phyloP scores from a whole-genome alignment of 2,888 invertebrate species.

The Melikaiella ostensackeni region DNA sequence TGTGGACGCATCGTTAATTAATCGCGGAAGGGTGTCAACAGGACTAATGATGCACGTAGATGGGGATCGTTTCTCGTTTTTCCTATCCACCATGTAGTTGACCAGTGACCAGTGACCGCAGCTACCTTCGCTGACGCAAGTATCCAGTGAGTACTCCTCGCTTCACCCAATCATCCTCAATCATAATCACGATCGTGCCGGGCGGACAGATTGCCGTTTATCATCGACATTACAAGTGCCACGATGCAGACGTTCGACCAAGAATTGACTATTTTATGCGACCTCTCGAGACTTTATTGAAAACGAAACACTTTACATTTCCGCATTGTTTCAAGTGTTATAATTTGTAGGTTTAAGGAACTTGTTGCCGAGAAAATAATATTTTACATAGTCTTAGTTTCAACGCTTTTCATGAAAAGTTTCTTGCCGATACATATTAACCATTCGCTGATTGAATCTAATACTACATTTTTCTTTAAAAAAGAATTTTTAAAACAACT shows the following conservation, averaged over 20 bases:
- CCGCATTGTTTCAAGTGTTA: background rate
- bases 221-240: constrained; percentile 32
- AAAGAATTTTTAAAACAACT: no score
- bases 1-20: constrained; percentile 52
- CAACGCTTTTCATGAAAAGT: no score
- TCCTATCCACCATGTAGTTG: background rate
- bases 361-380: background rate
- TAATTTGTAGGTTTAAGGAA: background rate
- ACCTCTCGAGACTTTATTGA: background rate
- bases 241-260: constrained; percentile 24
- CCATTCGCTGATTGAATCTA: no score
- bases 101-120: background rate
- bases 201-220: constrained; percentile 36
- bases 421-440: no score
- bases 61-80: constrained; percentile 37
- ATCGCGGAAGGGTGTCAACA: constrained; percentile 54
- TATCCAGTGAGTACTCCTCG: constrained; percentile 22
- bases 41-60: constrained; percentile 51
- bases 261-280: constrained; percentile 8
- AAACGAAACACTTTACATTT: background rate
- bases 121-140: constrained; percentile 15
- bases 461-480: no score
- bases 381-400: no score
- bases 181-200: constrained; percentile 33
- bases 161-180: constrained; percentile 36